Evolutionary conservation across 1,140 invertebrate species (phyloP), one percentile per base, ranked within the genome.

Genomic region (Leptoteleia sp.): DNA sequence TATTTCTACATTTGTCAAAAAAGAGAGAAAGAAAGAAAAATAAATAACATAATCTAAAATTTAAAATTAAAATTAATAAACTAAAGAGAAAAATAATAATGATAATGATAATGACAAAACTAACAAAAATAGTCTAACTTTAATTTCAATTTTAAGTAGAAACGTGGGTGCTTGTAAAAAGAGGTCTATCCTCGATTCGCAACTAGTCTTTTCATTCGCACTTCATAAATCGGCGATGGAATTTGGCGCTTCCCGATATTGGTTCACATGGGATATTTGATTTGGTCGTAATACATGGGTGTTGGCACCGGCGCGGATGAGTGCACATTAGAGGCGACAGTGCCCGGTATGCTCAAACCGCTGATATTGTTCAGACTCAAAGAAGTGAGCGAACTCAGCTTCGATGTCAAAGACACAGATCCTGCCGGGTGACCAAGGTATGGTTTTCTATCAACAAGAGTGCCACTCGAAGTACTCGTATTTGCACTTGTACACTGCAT

Each of bases 231-330:
- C 13, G 40, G 11, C 15, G 55, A 3, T 9, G 55, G 68, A 72
- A 72, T 59, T 52, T 37, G 8, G 4, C 43, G 33, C 47, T 54
- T 48, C 6, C 15, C 35, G 19, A 64, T 38, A 55, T 54, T 64
- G 19, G 70, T 72, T 87, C 80, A 89, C 79, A 89, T 86, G 22
- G 59, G 64, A 71, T 89, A 89, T 45, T 89, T 89, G 50, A 89
- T 82, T 68, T 84, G 87, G 62, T 89, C 88, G 76, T 88, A 89
- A 29, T 88, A 89, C 79, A 88, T 83, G 7, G 76, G 67, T 4
- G 82, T 61, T 4, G 81, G 65, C 38, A 62, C 55, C 22, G 81
- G 64, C 13, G 79, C 33, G 1, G 73, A 43, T 35, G 76, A 22
- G 73, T 87, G 86, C 38, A 83, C 54, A 45, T 85, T 85, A 5